A percentile compares a stretch with the other conserved stretches of the same genome.
Evolutionary conservation across 2,797 vertebrate species (phyloP).

Genomic region (Sebastes reedi): DNA sequence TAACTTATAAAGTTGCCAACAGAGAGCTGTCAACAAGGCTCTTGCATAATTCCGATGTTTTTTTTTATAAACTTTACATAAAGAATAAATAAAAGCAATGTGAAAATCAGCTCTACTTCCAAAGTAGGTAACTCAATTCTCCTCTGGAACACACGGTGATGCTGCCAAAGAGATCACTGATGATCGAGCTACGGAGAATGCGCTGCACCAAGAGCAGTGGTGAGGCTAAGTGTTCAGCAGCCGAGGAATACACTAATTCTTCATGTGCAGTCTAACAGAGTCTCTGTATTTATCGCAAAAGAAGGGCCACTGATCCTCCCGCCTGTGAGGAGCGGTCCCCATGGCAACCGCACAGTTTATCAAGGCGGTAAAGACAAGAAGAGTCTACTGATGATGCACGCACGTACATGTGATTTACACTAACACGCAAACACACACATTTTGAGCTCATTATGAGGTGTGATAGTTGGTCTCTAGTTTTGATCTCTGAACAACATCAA

Average conservation of each 20-base stretch:
- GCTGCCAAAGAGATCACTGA: conserved; percentile 13
- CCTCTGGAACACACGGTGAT: not conserved
- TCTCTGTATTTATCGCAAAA: conserved; percentile 52
- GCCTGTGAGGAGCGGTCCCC: conserved; percentile 75
- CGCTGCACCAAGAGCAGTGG: conserved; percentile 31
- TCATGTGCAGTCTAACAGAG: conserved; percentile 48
- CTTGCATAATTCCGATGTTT: not conserved
- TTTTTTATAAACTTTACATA: not conserved
- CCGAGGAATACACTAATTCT: conserved; percentile 43
- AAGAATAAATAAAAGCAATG: not conserved
- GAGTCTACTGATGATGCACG: conserved; percentile 42
- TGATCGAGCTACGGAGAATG: conserved; percentile 38
- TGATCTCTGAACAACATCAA: conserved; percentile 5
- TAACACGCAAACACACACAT: not conserved
- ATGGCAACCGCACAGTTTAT: conserved; percentile 83
- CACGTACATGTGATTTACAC: not conserved
- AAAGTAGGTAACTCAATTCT: not conserved
- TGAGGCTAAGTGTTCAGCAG: conserved; percentile 39
- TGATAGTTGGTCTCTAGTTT: not conserved
- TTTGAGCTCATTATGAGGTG: not conserved
- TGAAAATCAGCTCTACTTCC: not conserved
- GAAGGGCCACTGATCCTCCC: conserved; percentile 65
- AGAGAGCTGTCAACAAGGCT: not conserved
- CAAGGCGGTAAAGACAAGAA: conserved; percentile 70
- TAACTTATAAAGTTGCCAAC: not conserved